Conservation (phyloP, 2,113 vertebrate species). For the Chaetura pelagica region DNA sequence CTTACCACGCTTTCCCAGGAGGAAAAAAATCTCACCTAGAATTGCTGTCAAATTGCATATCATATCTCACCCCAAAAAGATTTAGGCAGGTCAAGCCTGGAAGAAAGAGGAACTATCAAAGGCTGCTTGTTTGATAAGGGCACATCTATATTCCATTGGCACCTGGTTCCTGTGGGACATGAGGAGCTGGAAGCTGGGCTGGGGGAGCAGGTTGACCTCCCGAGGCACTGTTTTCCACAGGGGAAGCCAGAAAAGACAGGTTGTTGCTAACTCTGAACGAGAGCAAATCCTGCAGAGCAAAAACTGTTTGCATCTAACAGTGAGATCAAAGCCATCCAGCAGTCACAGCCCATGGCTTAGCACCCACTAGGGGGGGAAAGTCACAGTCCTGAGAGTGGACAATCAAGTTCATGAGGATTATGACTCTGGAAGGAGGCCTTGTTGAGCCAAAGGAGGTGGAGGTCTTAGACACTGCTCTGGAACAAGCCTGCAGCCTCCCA, state of each 20-base stretch:
- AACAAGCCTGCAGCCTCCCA: neutral
- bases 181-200: neutral
- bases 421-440: neutral
- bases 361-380: neutral
- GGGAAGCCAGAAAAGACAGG: neutral
- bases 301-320: neutral
- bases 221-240: neutral
- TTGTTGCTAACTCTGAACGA: neutral
- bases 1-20: slow-evolving; percentile 35
- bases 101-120: slow-evolving; percentile 42
- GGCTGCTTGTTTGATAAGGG: slow-evolving; percentile 33
- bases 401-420: neutral
- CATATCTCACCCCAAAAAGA: neutral
- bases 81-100: slow-evolving; percentile 42
- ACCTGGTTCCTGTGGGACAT: neutral
- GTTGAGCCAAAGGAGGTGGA: neutral
- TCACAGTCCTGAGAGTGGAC: neutral
- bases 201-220: neutral
- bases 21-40: slow-evolving; percentile 60
- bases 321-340: neutral
- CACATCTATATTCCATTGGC: neutral
- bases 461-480: neutral
- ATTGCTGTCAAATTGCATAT: slow-evolving; percentile 50
- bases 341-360: neutral
- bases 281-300: neutral